A percentile compares a stretch with the other conserved stretches of the same genome.
phyloP scores from a whole-genome alignment of 1,140 invertebrate species.

The Caenorhabditis remanei region DNA sequence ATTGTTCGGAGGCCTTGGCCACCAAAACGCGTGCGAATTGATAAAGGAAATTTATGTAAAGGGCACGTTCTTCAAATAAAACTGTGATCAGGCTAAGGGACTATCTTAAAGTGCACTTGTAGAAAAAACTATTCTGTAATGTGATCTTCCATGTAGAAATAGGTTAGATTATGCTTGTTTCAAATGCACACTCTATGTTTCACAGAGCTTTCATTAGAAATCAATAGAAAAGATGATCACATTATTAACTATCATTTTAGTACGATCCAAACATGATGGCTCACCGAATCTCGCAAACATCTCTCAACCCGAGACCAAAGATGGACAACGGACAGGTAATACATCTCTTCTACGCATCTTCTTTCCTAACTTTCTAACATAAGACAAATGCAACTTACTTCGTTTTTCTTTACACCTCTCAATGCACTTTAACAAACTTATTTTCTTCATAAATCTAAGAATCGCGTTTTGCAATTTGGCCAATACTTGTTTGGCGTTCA shows the following conservation, averaged over 20 bases:
- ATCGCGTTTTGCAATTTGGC: too few relatives aligned
- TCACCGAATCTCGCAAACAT: slow-evolving; percentile 7
- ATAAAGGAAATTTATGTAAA: neutral
- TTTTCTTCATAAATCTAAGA: neutral
- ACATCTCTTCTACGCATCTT: slow-evolving; percentile 24
- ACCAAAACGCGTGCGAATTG: neutral
- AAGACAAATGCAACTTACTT: neutral
- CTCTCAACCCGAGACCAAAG: slow-evolving; percentile 11
- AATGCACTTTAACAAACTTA: neutral
- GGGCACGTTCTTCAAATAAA: neutral
- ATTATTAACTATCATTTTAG: slow-evolving; percentile 40
- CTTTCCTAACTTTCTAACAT: neutral
- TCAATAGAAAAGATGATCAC: neutral
- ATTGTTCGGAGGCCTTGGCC: slow-evolving; percentile 25
- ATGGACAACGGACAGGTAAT: slow-evolving; percentile 46
- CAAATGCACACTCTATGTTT: neutral
- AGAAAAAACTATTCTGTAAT: neutral
- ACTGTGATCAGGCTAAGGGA: neutral
- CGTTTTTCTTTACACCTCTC: neutral
- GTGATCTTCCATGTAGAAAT: neutral
- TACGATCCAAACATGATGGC: slow-evolving; percentile 54
- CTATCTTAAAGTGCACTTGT: neutral
- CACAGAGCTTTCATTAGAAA: neutral
- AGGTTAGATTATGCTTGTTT: too few relatives aligned
- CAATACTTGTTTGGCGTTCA: too few relatives aligned